A percentile compares a stretch with the other conserved stretches of the same genome.
These are phyloP conservation scores for Sinocyclocheilus grahami DNA, from an alignment of 2,113 vertebrate species.

Conservation along the genomic window DNA sequence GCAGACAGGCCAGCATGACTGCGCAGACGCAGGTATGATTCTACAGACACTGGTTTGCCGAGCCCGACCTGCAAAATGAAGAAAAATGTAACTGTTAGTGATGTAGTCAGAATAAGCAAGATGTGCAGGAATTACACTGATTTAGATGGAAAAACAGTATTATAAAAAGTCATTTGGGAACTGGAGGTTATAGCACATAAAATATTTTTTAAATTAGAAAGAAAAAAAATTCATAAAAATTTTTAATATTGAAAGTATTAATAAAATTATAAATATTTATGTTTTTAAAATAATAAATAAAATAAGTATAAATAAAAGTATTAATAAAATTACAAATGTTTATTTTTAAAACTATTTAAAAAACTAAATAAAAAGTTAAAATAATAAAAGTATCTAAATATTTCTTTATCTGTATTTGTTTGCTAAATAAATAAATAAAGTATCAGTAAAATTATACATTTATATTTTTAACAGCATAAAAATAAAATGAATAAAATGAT, in stretches of 20 bases:
- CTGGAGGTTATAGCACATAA: neutral
- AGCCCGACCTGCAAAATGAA: conserved; percentile 65
- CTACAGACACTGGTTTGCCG: conserved; percentile 72
- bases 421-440: neutral
- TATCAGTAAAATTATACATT: too few relatives aligned
- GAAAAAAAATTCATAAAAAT: neutral
- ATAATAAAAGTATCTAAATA: too few relatives aligned
- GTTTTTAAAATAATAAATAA: neutral
- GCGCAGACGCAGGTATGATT: conserved; percentile 64
- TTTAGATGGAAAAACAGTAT: neutral
- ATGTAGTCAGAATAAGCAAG: neutral
- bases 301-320: neutral
- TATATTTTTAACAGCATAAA: too few relatives aligned
- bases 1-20: conserved; percentile 98
- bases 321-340: neutral
- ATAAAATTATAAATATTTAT: neutral
- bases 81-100: neutral
- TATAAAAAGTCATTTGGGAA: conserved; percentile 32
- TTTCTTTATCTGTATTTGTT: neutral
- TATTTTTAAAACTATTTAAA: neutral
- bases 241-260: neutral
- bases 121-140: neutral
- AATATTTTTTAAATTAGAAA: too few relatives aligned
- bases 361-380: too few relatives aligned
- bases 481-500: too few relatives aligned